A percentile compares a stretch with the other conserved stretches of the same genome.
Conservation (phyloP, 2,113 vertebrate species). For the Ginglymostoma cirratum region DNA sequence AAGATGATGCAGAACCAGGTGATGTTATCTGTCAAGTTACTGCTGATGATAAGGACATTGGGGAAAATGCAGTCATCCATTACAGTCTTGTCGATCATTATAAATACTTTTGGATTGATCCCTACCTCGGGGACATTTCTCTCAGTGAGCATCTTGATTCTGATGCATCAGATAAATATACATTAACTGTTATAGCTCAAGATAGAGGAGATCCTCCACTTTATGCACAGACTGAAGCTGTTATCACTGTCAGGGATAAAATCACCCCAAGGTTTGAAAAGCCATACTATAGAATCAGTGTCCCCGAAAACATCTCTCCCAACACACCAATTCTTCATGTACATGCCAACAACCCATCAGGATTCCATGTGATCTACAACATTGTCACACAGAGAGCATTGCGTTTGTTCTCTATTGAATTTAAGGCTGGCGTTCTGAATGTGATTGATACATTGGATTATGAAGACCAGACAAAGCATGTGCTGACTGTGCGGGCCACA, state of each 20-base stretch:
- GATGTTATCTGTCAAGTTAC: constrained; percentile 86
- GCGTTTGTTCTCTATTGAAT: constrained; percentile 76
- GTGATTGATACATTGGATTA: constrained; percentile 81
- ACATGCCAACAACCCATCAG: constrained; percentile 87
- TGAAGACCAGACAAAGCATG: constrained; percentile 67
- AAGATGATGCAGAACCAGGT: constrained; percentile 78
- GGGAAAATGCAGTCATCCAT: constrained; percentile 67
- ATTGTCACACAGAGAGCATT: constrained; percentile 77
- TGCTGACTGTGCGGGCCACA: constrained; percentile 77
- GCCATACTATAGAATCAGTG: constrained; percentile 75
- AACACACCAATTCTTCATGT: constrained; percentile 86
- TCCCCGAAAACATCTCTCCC: constrained; percentile 80
- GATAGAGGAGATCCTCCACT: constrained; percentile 74
- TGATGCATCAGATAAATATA: constrained; percentile 80
- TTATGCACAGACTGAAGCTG: constrained; percentile 63
- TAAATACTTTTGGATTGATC: constrained; percentile 82
- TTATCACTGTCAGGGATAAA: constrained; percentile 80
- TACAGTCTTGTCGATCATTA: constrained; percentile 78
- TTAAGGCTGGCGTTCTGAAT: constrained; percentile 83
- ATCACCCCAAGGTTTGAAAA: constrained; percentile 88
- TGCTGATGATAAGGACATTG: constrained; percentile 74
- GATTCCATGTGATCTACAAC: constrained; percentile 88
- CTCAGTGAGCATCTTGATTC: constrained; percentile 82
- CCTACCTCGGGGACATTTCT: constrained; percentile 80
- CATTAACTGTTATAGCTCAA: constrained; percentile 68